These are phyloP conservation scores for Cyphomyrus discorhynchus DNA, from an alignment of 2,113 vertebrate genomes.

Conservation along the genomic window DNA sequence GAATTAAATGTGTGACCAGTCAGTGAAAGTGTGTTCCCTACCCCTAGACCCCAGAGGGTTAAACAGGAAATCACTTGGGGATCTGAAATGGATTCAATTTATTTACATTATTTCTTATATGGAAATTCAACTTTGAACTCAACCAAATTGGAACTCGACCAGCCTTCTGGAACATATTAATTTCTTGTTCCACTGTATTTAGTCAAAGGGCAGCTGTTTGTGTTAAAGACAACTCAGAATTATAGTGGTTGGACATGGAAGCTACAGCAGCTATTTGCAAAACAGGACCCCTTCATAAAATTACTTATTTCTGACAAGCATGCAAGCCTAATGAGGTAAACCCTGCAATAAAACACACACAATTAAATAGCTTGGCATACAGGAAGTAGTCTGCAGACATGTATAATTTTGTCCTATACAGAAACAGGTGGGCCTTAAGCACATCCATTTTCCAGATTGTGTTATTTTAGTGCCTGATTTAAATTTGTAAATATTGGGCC, in stretches of 20 bases:
- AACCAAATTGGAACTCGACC: too few species aligned
- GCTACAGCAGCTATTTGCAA: not conserved
- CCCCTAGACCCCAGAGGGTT: too few species aligned
- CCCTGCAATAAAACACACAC: not conserved
- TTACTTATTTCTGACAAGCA: not conserved
- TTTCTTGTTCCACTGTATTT: not conserved
- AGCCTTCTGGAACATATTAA: too few species aligned
- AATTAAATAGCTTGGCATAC: not conserved
- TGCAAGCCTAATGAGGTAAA: not conserved
- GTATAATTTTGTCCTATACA: not conserved
- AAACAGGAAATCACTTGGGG: too few species aligned
- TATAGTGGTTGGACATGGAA: not conserved
- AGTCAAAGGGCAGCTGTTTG: not conserved
- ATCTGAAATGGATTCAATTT: too few species aligned
- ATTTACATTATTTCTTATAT: too few species aligned
- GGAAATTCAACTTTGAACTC: too few species aligned
- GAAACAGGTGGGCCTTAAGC: not conserved
- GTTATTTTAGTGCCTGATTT: not conserved
- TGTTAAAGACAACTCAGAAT: not conserved
- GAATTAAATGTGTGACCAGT: too few species aligned
- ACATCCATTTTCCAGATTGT: not conserved
- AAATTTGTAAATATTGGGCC: not conserved
- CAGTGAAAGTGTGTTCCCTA: too few species aligned
- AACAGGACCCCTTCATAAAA: not conserved
- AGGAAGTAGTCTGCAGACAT: not conserved